These are phyloP conservation scores for pig (Sus scrofa) DNA, from an alignment of 2,113 vertebrate species.

Conservation along the genomic window T2T-Sscrofa CM000819.6:44294501-44295000, in stretches of 20 bases:
- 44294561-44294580: neutral
- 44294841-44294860: too few species aligned
- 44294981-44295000: neutral
- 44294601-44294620: neutral
- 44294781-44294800: too few species aligned
- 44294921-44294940: too few species aligned
- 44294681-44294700: neutral
- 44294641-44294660: neutral
- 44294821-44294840: too few species aligned
- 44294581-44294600: neutral
- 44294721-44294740: too few species aligned
- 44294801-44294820: too few species aligned
- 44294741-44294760: too few species aligned
- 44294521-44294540: fast-evolving
- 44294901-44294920: too few species aligned
- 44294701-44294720: neutral
- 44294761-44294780: too few species aligned
- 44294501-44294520: neutral
- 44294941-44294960: too few species aligned
- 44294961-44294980: neutral
- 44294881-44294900: too few species aligned
- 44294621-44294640: neutral
- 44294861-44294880: too few species aligned
- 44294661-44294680: neutral
- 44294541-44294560: neutral